phyloP scores from a whole-genome alignment of 2,797 vertebrate species.

The Novumbra hubbsi region DNA sequence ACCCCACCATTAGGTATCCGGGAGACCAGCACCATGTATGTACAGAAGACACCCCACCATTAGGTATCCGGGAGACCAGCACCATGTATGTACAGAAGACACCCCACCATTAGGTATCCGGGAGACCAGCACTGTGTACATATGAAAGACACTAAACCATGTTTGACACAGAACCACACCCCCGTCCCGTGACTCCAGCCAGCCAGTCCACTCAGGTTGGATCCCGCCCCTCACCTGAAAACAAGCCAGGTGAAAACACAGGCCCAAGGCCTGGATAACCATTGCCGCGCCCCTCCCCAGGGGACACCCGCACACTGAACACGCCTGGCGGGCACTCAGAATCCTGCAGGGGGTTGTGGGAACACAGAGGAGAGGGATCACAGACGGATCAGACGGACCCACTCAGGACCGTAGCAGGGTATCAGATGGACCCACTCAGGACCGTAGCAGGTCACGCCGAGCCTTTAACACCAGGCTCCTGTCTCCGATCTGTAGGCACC shows the following conservation, averaged over 20 bases:
- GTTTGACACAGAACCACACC: too few species aligned
- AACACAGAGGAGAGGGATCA: background rate
- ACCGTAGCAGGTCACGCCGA: too few species aligned
- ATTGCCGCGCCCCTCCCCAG: constrained; percentile 93
- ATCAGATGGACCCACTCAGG: background rate
- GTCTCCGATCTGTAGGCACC: too few species aligned
- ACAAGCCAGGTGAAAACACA: constrained; percentile 95
- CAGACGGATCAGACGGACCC: background rate
- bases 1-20: too few species aligned
- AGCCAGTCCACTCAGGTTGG: background rate
- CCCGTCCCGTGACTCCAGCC: background rate
- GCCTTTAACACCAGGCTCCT: too few species aligned
- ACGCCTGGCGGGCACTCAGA: constrained; percentile 87
- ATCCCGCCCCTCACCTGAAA: constrained; percentile 89
- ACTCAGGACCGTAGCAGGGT: background rate
- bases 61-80: too few species aligned
- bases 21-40: too few species aligned
- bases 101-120: too few species aligned
- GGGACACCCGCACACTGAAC: constrained; percentile 86
- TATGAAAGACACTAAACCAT: too few species aligned
- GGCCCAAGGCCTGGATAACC: constrained; percentile 93
- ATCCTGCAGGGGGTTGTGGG: constrained; percentile 73
- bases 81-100: too few species aligned
- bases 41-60: too few species aligned
- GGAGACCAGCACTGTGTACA: too few species aligned